Evolutionary conservation across 1,140 invertebrate species (phyloP).

Genomic region (Bradynema listronoti): DNA sequence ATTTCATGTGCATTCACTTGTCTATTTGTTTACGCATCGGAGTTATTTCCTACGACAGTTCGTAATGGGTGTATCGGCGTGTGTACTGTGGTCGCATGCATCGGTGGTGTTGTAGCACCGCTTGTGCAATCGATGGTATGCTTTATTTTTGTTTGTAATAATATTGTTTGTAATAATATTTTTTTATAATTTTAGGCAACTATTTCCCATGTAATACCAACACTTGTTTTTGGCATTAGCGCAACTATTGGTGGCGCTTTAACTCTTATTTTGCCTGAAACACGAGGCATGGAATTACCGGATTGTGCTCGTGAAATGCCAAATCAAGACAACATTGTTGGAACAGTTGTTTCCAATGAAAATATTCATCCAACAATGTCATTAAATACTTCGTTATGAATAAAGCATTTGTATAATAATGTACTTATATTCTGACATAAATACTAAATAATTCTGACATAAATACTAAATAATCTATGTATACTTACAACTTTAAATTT

Average conservation of each 20-base stretch:
- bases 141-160: conserved; percentile 6
- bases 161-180: conserved; percentile 12
- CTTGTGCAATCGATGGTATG: background rate
- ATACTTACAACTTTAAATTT: no score
- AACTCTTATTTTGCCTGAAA: conserved; percentile 12
- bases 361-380: no score
- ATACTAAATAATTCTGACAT: no score
- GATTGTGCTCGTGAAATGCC: conserved; percentile 2
- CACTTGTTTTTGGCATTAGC: conserved; percentile 10
- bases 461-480: no score
- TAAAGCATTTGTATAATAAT: no score
- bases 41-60: conserved; percentile 31
- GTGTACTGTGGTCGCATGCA: conserved; percentile 15
- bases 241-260: background rate
- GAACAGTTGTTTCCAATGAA: no score
- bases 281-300: background rate
- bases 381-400: no score
- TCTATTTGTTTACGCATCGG: conserved; percentile 36
- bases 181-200: no score
- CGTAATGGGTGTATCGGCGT: conserved; percentile 38
- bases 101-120: conserved; percentile 8
- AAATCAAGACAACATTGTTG: no score
- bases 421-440: no score
- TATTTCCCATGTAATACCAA: conserved; percentile 7
- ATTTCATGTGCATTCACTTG: conserved; percentile 40